These are phyloP conservation scores for Phalacrocorax brasilianus DNA, from an alignment of 2,113 vertebrate species.

Conservation along the genomic window DNA sequence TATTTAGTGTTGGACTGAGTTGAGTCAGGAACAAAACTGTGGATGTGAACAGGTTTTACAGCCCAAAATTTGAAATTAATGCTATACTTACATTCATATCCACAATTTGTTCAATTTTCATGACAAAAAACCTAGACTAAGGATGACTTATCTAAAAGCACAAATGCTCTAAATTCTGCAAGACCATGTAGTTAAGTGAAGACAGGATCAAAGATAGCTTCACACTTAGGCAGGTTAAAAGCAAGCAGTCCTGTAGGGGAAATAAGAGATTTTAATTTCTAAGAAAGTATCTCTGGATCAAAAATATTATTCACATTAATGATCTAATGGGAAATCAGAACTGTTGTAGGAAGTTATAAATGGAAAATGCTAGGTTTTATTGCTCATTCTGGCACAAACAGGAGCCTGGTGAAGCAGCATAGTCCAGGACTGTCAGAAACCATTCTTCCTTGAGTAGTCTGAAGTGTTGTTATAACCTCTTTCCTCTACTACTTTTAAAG, in stretches of 20 bases:
- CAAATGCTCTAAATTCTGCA: not conserved
- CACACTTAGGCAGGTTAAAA: not conserved
- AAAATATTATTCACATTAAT: not conserved
- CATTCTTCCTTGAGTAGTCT: not conserved
- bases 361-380: not conserved
- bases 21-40: not conserved
- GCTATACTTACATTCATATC: not conserved
- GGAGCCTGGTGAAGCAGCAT: not conserved
- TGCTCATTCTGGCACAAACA: not conserved
- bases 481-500: not conserved
- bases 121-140: not conserved
- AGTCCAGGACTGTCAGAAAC: not conserved
- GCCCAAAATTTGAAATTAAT: not conserved
- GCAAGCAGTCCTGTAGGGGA: not conserved
- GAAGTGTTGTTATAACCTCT: not conserved
- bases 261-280: not conserved
- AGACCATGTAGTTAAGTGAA: not conserved
- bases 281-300: not conserved
- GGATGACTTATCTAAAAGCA: not conserved
- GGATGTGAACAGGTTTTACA: not conserved
- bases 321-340: not conserved
- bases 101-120: not conserved
- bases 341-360: not conserved
- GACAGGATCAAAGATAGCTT: not conserved
- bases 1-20: not conserved